These are phyloP conservation scores for Epizoanthus ramosus DNA, from an alignment of 92 coral and sea anemone species.

Conservation along the genomic window DNA sequence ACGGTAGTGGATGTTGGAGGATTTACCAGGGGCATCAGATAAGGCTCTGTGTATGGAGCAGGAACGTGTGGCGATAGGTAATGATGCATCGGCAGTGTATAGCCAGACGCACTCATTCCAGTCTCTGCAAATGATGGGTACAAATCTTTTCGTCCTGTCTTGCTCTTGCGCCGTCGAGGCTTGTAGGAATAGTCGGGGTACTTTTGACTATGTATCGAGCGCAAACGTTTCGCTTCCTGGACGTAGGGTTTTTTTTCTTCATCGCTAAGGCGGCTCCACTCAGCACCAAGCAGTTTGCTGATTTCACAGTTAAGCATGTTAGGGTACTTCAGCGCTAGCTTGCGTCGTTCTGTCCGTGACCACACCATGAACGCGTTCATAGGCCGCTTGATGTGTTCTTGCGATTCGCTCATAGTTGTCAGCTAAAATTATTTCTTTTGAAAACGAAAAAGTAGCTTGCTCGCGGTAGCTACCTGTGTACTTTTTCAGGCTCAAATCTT, in stretches of 20 bases:
- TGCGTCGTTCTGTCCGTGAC: slow-evolving; percentile 91
- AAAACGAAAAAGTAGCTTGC: neutral
- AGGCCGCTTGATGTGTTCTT: slow-evolving; percentile 84
- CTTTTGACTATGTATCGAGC: slow-evolving; percentile 92
- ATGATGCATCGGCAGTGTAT: slow-evolving; percentile 82
- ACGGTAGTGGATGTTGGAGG: slow-evolving; percentile 60
- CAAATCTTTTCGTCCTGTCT: slow-evolving; percentile 70
- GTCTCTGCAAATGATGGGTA: slow-evolving; percentile 78
- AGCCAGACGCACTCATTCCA: slow-evolving; percentile 61
- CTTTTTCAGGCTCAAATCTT: neutral
- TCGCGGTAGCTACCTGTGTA: neutral
- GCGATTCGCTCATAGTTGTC: slow-evolving; percentile 34
- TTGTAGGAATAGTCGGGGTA: slow-evolving; percentile 92
- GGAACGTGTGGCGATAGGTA: slow-evolving; percentile 85
- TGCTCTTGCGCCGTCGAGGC: slow-evolving; percentile 81
- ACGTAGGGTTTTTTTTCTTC: slow-evolving; percentile 87
- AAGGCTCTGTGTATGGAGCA: slow-evolving; percentile 76
- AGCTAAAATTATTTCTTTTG: neutral
- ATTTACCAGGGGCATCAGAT: slow-evolving; percentile 74
- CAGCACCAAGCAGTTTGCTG: slow-evolving; percentile 91
- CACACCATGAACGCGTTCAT: slow-evolving; percentile 96
- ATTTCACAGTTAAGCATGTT: slow-evolving; percentile 95
- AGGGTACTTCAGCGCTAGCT: slow-evolving; percentile 88
- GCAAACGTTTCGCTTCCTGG: slow-evolving; percentile 84
- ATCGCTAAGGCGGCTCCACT: slow-evolving; percentile 91